Percentiles rank a stretch among this genome's conserved stretches.
Evolutionary conservation across 2,113 vertebrate genomes (phyloP).

Genomic region (Notothenia coriiceps): DNA sequence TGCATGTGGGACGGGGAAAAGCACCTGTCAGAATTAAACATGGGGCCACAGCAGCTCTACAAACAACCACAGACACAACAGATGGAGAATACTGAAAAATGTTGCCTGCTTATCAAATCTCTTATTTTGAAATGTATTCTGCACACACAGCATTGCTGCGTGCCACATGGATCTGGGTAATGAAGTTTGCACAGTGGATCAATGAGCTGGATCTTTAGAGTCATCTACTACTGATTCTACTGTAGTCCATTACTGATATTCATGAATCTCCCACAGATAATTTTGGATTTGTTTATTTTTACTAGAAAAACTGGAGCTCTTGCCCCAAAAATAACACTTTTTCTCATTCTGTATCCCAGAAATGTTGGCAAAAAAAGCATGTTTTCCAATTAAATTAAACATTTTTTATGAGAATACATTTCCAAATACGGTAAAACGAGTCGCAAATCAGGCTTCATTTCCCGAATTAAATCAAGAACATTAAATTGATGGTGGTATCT

Average conservation of each 20-base stretch:
- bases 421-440: background rate
- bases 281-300: background rate
- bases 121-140: conserved; percentile 47
- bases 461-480: background rate
- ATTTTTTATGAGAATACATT: background rate
- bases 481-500: background rate
- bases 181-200: conserved; percentile 19
- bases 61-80: conserved; percentile 53
- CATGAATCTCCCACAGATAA: background rate
- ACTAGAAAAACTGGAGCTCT: background rate
- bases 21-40: conserved; percentile 75
- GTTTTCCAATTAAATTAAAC: background rate
- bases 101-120: conserved; percentile 40
- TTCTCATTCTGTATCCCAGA: background rate
- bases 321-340: background rate
- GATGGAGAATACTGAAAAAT: conserved; percentile 62
- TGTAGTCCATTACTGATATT: background rate
- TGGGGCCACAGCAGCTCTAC: conserved; percentile 51
- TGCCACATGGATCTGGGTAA: conserved; percentile 16
- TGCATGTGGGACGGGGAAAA: conserved; percentile 63
- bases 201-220: conserved; percentile 2
- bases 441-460: background rate
- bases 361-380: background rate
- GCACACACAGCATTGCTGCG: conserved; percentile 24
- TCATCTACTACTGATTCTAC: background rate